Evolutionary conservation across 2,888 invertebrate genomes (phyloP).

Genomic region (Sphaerophoria taeniata): DNA sequence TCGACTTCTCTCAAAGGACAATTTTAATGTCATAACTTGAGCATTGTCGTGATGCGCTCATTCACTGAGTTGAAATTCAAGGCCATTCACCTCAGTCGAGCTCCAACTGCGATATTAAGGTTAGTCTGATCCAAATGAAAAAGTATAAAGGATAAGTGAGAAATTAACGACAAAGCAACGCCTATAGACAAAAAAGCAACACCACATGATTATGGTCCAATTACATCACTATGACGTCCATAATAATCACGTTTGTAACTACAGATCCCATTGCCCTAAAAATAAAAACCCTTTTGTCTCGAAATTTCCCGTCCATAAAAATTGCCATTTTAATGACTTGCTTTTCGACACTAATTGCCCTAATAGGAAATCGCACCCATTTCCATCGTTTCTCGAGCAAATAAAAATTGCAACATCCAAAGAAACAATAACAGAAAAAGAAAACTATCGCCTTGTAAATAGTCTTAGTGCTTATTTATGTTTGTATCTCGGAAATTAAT

Average conservation of each 20-base stretch:
- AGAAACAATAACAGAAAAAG: slow-evolving; percentile 14
- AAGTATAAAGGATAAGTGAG: too few species aligned
- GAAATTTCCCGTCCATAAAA: slow-evolving; percentile 37
- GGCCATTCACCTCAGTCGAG: too few species aligned
- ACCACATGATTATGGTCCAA: too few species aligned
- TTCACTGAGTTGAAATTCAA: too few species aligned
- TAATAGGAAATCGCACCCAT: slow-evolving; percentile 37
- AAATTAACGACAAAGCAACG: too few species aligned
- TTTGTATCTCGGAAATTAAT: slow-evolving; percentile 9
- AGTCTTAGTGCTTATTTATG: neutral
- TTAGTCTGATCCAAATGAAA: too few species aligned
- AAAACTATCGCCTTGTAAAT: neutral
- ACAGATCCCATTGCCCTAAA: neutral
- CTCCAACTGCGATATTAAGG: too few species aligned
- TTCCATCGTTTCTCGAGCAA: slow-evolving; percentile 46
- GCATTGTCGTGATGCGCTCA: too few species aligned
- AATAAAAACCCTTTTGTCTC: slow-evolving; percentile 17
- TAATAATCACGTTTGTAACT: neutral
- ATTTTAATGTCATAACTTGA: too few species aligned
- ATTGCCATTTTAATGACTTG: slow-evolving; percentile 29
- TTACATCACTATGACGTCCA: too few species aligned
- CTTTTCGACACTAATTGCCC: slow-evolving; percentile 45
- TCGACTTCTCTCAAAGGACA: too few species aligned
- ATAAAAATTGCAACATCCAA: slow-evolving; percentile 53
- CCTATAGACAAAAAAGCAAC: too few species aligned